These are phyloP conservation scores for Telmatochromis brichardi DNA, from an alignment of 2,113 vertebrate species.

Conservation along the genomic window DNA sequence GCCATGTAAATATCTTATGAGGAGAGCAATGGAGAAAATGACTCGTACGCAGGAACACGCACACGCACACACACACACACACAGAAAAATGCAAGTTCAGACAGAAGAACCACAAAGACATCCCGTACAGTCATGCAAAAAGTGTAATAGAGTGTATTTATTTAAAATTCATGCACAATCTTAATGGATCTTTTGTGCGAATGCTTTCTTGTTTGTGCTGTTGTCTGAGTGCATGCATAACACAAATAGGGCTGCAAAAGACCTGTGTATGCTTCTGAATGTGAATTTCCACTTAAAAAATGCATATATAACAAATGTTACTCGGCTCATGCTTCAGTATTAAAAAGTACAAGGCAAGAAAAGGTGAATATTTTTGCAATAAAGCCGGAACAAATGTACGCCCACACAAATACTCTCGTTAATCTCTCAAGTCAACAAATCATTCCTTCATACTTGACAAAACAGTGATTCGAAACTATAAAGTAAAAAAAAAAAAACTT, in stretches of 20 bases:
- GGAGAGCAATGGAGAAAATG: constrained; percentile 70
- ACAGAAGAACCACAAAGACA: background rate
- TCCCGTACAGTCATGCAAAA: background rate
- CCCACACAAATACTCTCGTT: background rate
- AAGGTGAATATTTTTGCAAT: background rate
- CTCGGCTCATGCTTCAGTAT: background rate
- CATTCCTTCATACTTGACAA: background rate
- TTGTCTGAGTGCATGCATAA: background rate
- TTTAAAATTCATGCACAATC: constrained; percentile 51
- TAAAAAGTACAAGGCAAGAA: background rate
- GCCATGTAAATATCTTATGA: constrained; percentile 71
- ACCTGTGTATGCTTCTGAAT: background rate
- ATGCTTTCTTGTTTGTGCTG: background rate
- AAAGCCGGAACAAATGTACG: background rate
- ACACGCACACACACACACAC: background rate
- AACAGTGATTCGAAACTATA: background rate
- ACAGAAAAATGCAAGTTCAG: background rate
- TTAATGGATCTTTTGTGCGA: constrained; percentile 52
- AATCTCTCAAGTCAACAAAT: background rate
- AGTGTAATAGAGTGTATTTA: constrained; percentile 39
- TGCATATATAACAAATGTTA: background rate
- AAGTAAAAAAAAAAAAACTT: background rate
- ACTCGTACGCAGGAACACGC: constrained; percentile 27
- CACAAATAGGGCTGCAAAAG: background rate
- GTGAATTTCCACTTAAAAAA: background rate